A percentile compares a stretch with the other conserved stretches of the same genome.
phyloP scores from a whole-genome alignment of 2,797 vertebrate genomes.

The Danio aesculapii region DNA sequence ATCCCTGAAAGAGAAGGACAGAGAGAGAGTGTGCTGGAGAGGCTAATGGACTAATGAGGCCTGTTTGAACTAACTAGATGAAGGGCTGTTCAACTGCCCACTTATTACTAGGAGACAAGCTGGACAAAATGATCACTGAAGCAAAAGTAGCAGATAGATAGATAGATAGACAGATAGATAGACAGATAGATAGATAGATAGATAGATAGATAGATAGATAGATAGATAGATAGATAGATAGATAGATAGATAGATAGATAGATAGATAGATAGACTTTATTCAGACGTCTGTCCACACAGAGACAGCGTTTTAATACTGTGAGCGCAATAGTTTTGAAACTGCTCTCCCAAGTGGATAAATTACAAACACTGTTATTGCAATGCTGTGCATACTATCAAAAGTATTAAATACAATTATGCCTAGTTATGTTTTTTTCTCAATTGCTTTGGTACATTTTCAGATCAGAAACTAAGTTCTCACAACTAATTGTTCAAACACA shows the following conservation, averaged over 20 bases:
- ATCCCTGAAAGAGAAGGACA: conserved; percentile 41
- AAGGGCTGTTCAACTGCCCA: conserved; percentile 40
- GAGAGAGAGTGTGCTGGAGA: neutral
- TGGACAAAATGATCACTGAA: conserved; percentile 51
- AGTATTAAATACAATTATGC: too few species aligned
- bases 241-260: neutral
- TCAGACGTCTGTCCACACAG: too few species aligned
- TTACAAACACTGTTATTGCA: too few species aligned
- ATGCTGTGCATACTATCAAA: too few species aligned
- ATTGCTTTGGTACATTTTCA: too few species aligned
- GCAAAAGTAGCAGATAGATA: conserved; percentile 12
- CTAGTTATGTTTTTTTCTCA: too few species aligned
- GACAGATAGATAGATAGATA: neutral
- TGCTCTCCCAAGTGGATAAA: too few species aligned
- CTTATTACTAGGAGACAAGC: conserved; percentile 43
- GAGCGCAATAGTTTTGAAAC: too few species aligned
- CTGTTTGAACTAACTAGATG: conserved; percentile 39
- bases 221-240: neutral
- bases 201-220: neutral
- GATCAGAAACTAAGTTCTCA: too few species aligned
- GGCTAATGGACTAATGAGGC: conserved; percentile 18
- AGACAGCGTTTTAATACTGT: too few species aligned
- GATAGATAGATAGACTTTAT: neutral
- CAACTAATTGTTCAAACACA: too few species aligned
- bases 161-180: neutral